These are phyloP conservation scores for Amphiprion percula DNA, from an alignment of 2,113 vertebrate genomes.

Conservation along the genomic window DNA sequence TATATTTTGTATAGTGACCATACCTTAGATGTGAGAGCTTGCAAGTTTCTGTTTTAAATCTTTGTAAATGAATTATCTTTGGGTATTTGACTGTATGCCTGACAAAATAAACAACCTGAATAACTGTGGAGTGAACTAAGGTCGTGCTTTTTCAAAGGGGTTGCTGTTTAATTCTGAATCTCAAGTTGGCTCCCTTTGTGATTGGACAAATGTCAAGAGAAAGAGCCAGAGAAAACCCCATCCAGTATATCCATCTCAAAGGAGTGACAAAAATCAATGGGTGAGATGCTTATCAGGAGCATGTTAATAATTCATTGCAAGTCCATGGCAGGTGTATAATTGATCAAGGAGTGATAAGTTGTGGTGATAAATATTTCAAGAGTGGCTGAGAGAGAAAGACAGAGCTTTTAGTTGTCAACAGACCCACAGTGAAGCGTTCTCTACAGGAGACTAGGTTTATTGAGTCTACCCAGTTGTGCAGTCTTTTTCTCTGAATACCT, in stretches of 20 bases:
- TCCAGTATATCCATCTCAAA: slow-evolving; percentile 76
- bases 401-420: slow-evolving; percentile 49
- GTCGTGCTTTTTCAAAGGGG: not conserved
- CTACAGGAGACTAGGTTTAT: slow-evolving; percentile 51
- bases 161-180: slow-evolving; percentile 19
- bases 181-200: slow-evolving; percentile 14
- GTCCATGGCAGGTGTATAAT: slow-evolving; percentile 77
- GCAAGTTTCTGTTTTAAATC: too few relatives aligned
- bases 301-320: slow-evolving; percentile 82
- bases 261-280: slow-evolving; percentile 82
- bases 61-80: too few relatives aligned
- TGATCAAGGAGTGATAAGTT: slow-evolving; percentile 82
- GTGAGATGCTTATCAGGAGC: slow-evolving; percentile 74
- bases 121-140: not conserved
- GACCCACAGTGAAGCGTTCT: slow-evolving; percentile 29
- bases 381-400: slow-evolving; percentile 46
- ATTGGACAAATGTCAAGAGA: slow-evolving; percentile 57
- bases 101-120: not conserved
- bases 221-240: slow-evolving; percentile 63
- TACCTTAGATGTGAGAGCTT: too few relatives aligned
- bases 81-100: too few relatives aligned
- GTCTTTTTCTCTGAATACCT: slow-evolving; percentile 68
- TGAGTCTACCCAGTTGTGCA: slow-evolving; percentile 54
- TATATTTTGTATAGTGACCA: too few relatives aligned
- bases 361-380: slow-evolving; percentile 83